Percentiles rank a stretch among this genome's conserved stretches.
Evolutionary conservation across 2,797 vertebrate species (phyloP).

Genomic region (Buceros bicornis): DNA sequence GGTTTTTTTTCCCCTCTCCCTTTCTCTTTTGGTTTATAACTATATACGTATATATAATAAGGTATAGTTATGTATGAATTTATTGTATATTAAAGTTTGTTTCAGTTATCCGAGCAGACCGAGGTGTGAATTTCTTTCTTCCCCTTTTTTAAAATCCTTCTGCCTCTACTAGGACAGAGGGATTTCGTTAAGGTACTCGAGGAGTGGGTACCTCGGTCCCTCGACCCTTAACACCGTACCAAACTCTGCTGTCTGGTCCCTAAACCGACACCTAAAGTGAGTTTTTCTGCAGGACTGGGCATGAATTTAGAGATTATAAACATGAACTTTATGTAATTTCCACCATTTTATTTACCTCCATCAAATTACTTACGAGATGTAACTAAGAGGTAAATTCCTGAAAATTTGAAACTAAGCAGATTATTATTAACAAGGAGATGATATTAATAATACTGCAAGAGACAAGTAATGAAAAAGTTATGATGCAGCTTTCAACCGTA

Average conservation of each 20-base stretch:
- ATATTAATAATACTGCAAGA: background rate
- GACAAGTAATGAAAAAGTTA: background rate
- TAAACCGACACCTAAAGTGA: background rate
- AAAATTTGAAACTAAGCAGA: background rate
- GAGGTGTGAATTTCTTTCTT: too few species aligned
- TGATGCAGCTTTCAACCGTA: background rate
- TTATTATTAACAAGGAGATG: background rate
- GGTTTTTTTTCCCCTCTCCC: too few species aligned
- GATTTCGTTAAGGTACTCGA: too few species aligned
- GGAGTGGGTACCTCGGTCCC: too few species aligned
- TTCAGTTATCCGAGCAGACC: too few species aligned
- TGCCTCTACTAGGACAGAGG: too few species aligned
- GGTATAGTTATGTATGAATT: too few species aligned
- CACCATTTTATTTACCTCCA: background rate
- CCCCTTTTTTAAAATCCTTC: too few species aligned
- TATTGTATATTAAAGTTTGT: too few species aligned
- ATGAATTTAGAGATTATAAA: background rate
- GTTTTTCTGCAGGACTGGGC: background rate
- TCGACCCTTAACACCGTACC: background rate
- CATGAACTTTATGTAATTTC: background rate
- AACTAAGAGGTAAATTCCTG: background rate
- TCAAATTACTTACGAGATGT: background rate
- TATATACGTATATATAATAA: too few species aligned
- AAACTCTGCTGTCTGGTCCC: background rate
- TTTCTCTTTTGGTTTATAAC: too few species aligned